Evolutionary conservation across 2,888 invertebrate species (phyloP), one percentile per base, ranked within the genome.

Genomic region (Temnothorax ravouxi): DNA sequence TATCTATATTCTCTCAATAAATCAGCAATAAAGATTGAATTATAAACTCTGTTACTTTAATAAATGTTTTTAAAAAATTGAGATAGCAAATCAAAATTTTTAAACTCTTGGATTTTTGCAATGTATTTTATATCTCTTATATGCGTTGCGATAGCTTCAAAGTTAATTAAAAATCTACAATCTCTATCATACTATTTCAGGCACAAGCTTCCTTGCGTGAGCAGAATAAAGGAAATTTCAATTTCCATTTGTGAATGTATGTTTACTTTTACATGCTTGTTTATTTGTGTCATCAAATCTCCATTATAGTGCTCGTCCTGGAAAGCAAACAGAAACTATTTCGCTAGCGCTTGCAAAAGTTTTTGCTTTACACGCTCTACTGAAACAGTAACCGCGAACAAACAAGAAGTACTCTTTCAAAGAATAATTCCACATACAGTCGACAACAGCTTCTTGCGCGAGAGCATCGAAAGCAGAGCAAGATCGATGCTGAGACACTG

Each of bases 381-480:
- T 71, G 47, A 79, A 79, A 59, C 54, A 77, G 71, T 80, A 71
- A 80, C 79, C 71, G 59, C 71, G 47, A 6, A 34, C 47, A 61
- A 80, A 71, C 59, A 67, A 47, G 71, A 44, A 41, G 29, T 41
- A 47, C 25, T 47, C 69, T 59, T 47, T 71, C 79, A 38, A 79
- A 79, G 69, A 69, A 79, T 80, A 80, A 59, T 71, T 71, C 13
- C 56, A 61, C 56, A 38, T 29, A 54, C 59, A 80, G 79, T 47
- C 47, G 56, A 79, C 79, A 87, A 88, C 90, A 88, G 86, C 87
- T 89, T 69, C 69, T 56, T 69, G 47, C 44, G 34, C 9, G 21
- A 56, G 29, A 56, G 44, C 66, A 77, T 54, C 54, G 59, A 71
- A 56, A 80, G 38, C 38, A 59, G 47, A 61, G 71, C 47, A 71